These are phyloP conservation scores for Galleria mellonella DNA, from an alignment of 1,140 invertebrate genomes.

Conservation along the genomic window DNA sequence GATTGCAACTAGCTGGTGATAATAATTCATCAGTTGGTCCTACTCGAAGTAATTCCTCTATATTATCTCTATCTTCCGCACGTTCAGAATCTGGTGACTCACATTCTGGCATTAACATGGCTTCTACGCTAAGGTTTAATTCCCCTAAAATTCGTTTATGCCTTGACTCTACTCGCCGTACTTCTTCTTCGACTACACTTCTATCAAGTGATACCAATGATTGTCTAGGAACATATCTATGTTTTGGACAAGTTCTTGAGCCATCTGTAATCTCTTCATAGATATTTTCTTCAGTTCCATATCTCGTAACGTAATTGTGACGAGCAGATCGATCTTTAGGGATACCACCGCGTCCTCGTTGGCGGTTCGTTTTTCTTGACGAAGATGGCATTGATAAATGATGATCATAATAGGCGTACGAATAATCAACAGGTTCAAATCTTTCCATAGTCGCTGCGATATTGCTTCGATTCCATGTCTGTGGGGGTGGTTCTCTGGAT, in stretches of 20 bases:
- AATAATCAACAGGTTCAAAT: conserved; percentile 80
- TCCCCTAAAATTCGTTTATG: conserved; percentile 89
- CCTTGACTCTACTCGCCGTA: conserved; percentile 83
- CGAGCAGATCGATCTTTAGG: conserved; percentile 58
- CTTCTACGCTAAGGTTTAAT: conserved; percentile 89
- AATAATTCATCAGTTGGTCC: conserved; percentile 83
- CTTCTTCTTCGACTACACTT: conserved; percentile 86
- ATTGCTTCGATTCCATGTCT: conserved; percentile 74
- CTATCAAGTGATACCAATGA: conserved; percentile 77
- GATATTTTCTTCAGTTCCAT: conserved; percentile 90
- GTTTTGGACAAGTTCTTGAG: conserved; percentile 71
- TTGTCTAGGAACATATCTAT: conserved; percentile 61
- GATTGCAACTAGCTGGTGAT: conserved; percentile 78
- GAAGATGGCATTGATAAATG: conserved; percentile 78
- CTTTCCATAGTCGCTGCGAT: conserved; percentile 78
- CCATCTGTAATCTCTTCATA: conserved; percentile 89
- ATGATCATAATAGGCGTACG: conserved; percentile 86
- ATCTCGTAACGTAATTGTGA: conserved; percentile 85
- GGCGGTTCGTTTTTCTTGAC: conserved; percentile 52
- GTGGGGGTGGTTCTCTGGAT: conserved; percentile 56
- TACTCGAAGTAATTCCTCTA: conserved; percentile 80
- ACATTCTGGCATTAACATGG: conserved; percentile 87
- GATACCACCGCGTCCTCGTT: conserved; percentile 58
- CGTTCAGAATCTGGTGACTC: conserved; percentile 66
- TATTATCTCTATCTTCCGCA: conserved; percentile 73